Conservation (phyloP, 2,888 invertebrate species). For the Smittia aterrima region DNA sequence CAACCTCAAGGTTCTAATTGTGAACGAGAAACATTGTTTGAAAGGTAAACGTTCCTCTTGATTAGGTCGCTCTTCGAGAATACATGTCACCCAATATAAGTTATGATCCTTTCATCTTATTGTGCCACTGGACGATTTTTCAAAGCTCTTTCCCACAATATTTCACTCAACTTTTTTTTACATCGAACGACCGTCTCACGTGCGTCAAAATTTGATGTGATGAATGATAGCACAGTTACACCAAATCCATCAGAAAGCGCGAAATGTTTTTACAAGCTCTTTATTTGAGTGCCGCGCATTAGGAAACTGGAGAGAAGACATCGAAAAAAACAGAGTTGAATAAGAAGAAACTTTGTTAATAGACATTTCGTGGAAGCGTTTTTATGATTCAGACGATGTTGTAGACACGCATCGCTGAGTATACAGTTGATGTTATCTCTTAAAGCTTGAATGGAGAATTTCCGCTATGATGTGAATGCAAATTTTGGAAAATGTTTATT, state of each 20-base stretch:
- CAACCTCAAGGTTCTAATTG: no score
- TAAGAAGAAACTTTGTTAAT: background rate
- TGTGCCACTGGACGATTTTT: no score
- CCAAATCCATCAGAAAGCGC: slow-evolving; percentile 1
- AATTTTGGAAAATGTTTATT: background rate
- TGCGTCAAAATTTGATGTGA: background rate
- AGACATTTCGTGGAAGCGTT: slow-evolving; percentile 8
- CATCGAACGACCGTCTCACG: background rate
- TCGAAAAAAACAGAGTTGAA: background rate
- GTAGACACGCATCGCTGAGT: background rate
- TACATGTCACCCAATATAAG: no score
- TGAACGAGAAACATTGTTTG: no score
- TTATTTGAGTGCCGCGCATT: background rate
- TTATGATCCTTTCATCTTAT: no score
- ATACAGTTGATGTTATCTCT: background rate
- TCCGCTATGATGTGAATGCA: background rate
- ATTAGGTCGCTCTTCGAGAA: no score
- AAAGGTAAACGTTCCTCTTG: no score
- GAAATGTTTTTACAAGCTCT: background rate
- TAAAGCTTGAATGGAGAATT: background rate
- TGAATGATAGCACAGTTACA: slow-evolving; percentile 11
- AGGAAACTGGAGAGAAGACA: background rate
- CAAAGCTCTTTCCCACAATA: no score
- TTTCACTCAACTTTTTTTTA: no score
- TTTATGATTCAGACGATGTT: background rate